Conservation (phyloP, 2,888 invertebrate genomes). For the Micoletzkya japonica region DNA sequence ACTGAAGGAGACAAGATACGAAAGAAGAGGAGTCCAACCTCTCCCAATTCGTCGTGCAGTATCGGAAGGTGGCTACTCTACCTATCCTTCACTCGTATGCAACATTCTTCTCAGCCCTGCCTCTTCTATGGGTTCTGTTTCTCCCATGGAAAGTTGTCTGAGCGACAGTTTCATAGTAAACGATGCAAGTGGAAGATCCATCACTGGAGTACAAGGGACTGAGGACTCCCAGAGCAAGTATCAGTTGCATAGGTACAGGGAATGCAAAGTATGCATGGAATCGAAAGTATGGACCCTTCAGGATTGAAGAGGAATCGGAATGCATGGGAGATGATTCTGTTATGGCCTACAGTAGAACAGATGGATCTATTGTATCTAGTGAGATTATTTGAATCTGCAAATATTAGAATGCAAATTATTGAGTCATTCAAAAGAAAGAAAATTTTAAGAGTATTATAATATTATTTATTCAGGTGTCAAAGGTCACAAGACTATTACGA, state of each 20-base stretch:
- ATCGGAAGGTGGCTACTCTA: slow-evolving; percentile 26
- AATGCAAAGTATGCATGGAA: not conserved
- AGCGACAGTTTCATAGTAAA: slow-evolving; percentile 54
- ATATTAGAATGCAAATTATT: not conserved
- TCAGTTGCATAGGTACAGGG: slow-evolving; percentile 40
- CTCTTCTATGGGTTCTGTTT: slow-evolving; percentile 37
- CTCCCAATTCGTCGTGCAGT: slow-evolving; percentile 8
- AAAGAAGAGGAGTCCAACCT: slow-evolving; percentile 12
- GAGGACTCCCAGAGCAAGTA: slow-evolving; percentile 43
- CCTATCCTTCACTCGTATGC: no score
- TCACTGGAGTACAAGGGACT: slow-evolving; percentile 37
- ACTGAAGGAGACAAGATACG: slow-evolving; percentile 10
- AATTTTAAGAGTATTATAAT: not conserved
- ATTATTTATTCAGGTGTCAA: not conserved
- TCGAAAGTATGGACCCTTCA: not conserved
- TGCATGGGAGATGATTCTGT: slow-evolving; percentile 11
- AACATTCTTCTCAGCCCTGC: slow-evolving; percentile 31
- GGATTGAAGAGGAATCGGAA: slow-evolving; percentile 23
- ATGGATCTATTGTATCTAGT: slow-evolving; percentile 26
- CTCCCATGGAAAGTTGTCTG: slow-evolving; percentile 44
- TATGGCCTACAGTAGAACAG: slow-evolving; percentile 24
- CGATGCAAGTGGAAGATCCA: slow-evolving; percentile 38
- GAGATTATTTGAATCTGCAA: not conserved
- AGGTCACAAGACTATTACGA: not conserved
- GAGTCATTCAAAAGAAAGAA: not conserved